Percentiles rank a stretch among this genome's conserved stretches.
These are phyloP conservation scores for Neotoma lepida DNA, from an alignment of 2,113 vertebrate genomes.

Conservation along the genomic window DNA sequence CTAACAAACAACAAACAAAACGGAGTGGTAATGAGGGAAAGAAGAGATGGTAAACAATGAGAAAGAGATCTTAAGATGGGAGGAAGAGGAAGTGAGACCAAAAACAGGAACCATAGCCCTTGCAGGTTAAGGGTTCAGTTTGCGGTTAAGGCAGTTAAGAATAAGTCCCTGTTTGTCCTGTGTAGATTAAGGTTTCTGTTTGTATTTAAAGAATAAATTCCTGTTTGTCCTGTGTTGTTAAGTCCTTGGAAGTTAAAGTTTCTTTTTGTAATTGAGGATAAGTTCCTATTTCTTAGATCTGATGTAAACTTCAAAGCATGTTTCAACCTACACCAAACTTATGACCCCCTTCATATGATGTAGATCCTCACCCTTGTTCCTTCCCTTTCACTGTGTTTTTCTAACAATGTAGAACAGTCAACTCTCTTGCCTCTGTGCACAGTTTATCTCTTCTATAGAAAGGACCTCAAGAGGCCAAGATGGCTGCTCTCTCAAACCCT, in stretches of 20 bases:
- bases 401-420: background rate
- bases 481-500: background rate
- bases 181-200: background rate
- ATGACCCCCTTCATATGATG: background rate
- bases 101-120: background rate
- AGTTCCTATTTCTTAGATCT: background rate
- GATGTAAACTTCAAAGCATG: background rate
- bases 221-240: background rate
- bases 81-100: background rate
- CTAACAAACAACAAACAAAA: background rate
- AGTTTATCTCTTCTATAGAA: background rate
- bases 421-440: background rate
- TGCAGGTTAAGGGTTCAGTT: background rate
- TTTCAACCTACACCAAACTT: background rate
- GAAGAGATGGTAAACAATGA: background rate
- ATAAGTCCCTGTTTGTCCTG: background rate
- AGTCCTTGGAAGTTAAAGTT: background rate
- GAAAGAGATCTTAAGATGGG: background rate
- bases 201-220: background rate
- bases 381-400: background rate
- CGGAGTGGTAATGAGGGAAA: background rate
- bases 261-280: background rate
- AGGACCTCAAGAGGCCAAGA: background rate
- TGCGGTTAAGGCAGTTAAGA: background rate
- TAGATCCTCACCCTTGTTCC: background rate